phyloP scores from a whole-genome alignment of 1,140 invertebrate genomes.

The Harpegnathos saltator region DNA sequence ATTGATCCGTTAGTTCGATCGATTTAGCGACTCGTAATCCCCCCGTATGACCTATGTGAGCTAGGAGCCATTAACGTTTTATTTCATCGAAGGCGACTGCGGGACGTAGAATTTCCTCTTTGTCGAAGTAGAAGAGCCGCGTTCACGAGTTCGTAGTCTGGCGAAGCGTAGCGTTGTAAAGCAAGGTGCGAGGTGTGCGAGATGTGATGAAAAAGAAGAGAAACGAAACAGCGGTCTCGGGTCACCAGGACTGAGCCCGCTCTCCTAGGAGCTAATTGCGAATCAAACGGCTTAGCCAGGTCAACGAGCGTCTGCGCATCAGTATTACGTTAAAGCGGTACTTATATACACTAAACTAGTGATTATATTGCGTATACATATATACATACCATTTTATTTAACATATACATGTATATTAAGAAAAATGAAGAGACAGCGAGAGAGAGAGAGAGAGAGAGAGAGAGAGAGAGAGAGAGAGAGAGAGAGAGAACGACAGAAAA shows the following conservation, averaged over 20 bases:
- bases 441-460: neutral
- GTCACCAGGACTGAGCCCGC: conserved; percentile 24
- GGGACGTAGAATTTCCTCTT: conserved; percentile 44
- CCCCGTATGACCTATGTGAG: no score
- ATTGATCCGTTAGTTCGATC: no score
- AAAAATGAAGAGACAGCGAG: no score
- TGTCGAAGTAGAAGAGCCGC: conserved; percentile 30
- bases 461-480: no score
- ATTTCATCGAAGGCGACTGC: conserved; percentile 6
- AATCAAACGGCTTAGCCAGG: conserved; percentile 73
- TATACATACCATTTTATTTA: conserved; percentile 79
- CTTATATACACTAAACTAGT: conserved; percentile 82
- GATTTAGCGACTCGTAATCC: neutral
- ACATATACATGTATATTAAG: conserved; percentile 74
- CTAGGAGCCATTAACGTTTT: neutral
- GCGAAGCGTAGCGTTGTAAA: conserved; percentile 30
- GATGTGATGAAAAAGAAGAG: neutral
- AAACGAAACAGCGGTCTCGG: conserved; percentile 28
- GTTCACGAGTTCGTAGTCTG: conserved; percentile 46
- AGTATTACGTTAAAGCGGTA: conserved; percentile 83
- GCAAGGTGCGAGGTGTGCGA: neutral
- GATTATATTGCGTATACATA: conserved; percentile 81
- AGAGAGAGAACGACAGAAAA: conserved; percentile 20
- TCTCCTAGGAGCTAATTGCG: conserved; percentile 38
- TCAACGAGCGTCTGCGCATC: conserved; percentile 79